Evolutionary conservation across 1,140 invertebrate genomes (phyloP).

Genomic region (Drosophila tsacasi): DNA sequence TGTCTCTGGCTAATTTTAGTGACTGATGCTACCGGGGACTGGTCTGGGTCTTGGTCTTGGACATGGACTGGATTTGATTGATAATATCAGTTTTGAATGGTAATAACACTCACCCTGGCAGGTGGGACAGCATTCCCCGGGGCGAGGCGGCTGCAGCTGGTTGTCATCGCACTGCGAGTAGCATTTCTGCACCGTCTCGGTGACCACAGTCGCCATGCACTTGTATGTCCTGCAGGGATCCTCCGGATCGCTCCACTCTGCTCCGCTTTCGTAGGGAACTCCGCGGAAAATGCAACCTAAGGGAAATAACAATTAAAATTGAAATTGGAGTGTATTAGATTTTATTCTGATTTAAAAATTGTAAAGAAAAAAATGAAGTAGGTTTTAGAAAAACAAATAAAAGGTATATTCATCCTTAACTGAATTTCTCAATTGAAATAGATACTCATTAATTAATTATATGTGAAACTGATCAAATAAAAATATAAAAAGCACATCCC

Average conservation of each 20-base stretch:
- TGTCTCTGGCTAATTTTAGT: constrained; percentile 69
- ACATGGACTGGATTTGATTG: constrained; percentile 15
- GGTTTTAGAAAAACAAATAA: too few species aligned
- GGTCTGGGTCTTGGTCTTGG: constrained; percentile 8
- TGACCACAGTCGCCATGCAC: constrained; percentile 94
- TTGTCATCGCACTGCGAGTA: constrained; percentile 91
- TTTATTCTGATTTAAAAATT: neutral
- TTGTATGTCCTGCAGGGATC: constrained; percentile 90
- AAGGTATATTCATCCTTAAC: too few species aligned
- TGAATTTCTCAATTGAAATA: too few species aligned
- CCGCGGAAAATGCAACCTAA: constrained; percentile 92
- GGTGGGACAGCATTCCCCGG: constrained; percentile 93
- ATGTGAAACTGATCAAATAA: too few species aligned
- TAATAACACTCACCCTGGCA: constrained; percentile 88
- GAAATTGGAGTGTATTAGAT: too few species aligned
- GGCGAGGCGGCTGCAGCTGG: constrained; percentile 88
- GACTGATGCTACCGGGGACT: constrained; percentile 59
- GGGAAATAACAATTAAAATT: too few species aligned
- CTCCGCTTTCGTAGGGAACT: constrained; percentile 89
- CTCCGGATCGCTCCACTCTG: constrained; percentile 90
- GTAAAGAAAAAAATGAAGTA: neutral
- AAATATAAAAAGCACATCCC: neutral
- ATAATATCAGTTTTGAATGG: constrained; percentile 1
- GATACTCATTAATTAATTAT: too few species aligned
- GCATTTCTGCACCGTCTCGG: constrained; percentile 91